Base-by-base conservation (phyloP, 2,113 vertebrate genomes). In the Trachemys scripta region DNA sequence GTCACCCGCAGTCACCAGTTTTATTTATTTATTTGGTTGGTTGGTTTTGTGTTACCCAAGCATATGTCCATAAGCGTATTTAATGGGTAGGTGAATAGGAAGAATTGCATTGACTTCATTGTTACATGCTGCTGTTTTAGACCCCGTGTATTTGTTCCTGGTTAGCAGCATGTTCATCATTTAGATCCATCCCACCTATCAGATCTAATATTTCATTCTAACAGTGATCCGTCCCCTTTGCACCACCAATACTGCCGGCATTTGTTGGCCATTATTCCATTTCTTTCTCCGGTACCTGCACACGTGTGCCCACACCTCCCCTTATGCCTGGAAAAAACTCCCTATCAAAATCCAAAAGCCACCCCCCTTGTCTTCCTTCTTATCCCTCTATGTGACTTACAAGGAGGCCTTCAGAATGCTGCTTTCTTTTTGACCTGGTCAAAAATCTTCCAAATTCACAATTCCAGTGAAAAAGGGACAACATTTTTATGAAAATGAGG, bases 151-250 rank as follows among this genome's bases (percentile, higher is more conserved):
- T 93, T 92, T 88, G 91, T 45, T 72, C 35, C 65, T 72, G 17
- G n/a, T 6, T 72, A 38, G n/a, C n/a, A 22, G 17, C 65, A 91
- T 85, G 49, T 53, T 94, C 92, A 91, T 96, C 49, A 78, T 82
- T 95, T 90, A 65, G 82, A 45, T 96, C 93, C 59, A 22, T 82
- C 90, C 92, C 83, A 78, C 22, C 29, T 88, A 31, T 82, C 78
- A 86, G 62, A 89, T 10, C 82, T 87, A 90, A 85, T 56, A 91
- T 85, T 94, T 42, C n/a, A 69, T 12, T 91, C 27, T 50, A 85
- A 75, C 27, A 85, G 49, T 62, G 62, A 96, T n/a, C 13, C 9
- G 49, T 76, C 82, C 82, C 75, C 79, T 29, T 45, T 29, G 5
- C 24, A 14, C 12, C 75, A 27, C 42, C 11, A 47, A 47, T 91